Conservation (phyloP, 2,888 invertebrate species). For the Agonopterix heracliana region DNA sequence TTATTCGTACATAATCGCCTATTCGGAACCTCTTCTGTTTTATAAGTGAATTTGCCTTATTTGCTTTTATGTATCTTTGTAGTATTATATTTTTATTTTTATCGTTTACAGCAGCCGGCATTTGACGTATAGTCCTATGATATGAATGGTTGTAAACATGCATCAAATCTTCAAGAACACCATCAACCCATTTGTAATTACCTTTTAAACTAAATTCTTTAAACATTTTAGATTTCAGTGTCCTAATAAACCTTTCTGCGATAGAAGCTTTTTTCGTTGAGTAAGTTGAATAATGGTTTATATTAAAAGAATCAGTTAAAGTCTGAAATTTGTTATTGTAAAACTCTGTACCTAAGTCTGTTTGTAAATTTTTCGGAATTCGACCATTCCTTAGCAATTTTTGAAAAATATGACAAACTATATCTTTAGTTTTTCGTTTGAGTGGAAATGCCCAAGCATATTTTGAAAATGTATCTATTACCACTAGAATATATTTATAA, state of each 20-base stretch:
- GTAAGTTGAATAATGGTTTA: slow-evolving; percentile 1
- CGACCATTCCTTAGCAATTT: neutral
- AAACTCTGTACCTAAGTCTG: slow-evolving; percentile 12
- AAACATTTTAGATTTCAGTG: slow-evolving; percentile 10
- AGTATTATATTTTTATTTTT: neutral
- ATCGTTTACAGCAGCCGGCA: neutral
- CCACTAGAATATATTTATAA: slow-evolving; percentile 10
- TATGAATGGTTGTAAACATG: neutral
- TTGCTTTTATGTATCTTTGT: neutral
- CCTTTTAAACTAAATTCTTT: slow-evolving; percentile 1
- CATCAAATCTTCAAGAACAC: neutral
- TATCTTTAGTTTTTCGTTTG: slow-evolving; percentile 7
- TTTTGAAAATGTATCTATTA: slow-evolving; percentile 14
- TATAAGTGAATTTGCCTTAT: neutral
- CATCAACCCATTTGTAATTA: neutral
- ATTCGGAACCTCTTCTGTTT: neutral
- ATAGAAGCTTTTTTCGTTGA: neutral
- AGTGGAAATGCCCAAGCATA: slow-evolving; percentile 12
- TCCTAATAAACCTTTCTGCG: slow-evolving; percentile 1
- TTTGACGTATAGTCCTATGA: neutral
- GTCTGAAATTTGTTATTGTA: neutral
- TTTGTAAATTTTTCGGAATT: slow-evolving; percentile 9
- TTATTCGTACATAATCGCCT: slow-evolving; percentile 22
- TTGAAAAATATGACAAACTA: neutral
- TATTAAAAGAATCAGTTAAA: neutral